A percentile compares a stretch with the other conserved stretches of the same genome.
Conservation (phyloP, 2,113 vertebrate species). For the Panurus biarmicus region DNA sequence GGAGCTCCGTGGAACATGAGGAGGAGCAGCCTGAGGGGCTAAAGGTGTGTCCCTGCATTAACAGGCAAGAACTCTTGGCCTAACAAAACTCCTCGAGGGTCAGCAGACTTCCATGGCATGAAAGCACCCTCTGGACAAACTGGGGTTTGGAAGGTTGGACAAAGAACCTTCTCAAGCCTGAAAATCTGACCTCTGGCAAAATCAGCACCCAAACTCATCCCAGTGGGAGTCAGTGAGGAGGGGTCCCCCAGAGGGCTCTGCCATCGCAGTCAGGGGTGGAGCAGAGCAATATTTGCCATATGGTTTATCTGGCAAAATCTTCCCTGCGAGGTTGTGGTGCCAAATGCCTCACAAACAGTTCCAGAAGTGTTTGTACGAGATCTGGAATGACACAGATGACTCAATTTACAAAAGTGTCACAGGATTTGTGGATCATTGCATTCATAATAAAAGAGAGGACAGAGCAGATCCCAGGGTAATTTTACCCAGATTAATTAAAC, state of each 20-base stretch:
- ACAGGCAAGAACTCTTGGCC: no score
- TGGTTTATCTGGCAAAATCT: neutral
- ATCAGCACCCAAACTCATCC: neutral
- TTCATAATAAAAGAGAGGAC: neutral
- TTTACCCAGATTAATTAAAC: neutral
- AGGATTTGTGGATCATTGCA: neutral
- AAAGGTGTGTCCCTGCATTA: neutral
- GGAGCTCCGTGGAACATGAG: neutral
- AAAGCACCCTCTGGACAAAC: neutral
- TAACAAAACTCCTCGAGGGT: no score
- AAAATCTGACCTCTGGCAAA: neutral
- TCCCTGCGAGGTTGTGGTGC: neutral
- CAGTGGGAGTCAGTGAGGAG: neutral
- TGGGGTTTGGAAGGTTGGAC: neutral
- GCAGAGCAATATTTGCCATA: neutral
- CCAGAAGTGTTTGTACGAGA: neutral
- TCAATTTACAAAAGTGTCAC: neutral
- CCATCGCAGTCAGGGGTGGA: neutral
- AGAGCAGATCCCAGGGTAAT: neutral
- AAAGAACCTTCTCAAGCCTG: neutral
- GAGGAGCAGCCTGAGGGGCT: neutral
- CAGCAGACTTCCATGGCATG: neutral
- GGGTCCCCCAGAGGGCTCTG: neutral
- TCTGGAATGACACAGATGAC: neutral
- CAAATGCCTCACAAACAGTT: neutral